phyloP scores from a whole-genome alignment of 2,113 vertebrate species.

The Hymenochirus boettgeri region DNA sequence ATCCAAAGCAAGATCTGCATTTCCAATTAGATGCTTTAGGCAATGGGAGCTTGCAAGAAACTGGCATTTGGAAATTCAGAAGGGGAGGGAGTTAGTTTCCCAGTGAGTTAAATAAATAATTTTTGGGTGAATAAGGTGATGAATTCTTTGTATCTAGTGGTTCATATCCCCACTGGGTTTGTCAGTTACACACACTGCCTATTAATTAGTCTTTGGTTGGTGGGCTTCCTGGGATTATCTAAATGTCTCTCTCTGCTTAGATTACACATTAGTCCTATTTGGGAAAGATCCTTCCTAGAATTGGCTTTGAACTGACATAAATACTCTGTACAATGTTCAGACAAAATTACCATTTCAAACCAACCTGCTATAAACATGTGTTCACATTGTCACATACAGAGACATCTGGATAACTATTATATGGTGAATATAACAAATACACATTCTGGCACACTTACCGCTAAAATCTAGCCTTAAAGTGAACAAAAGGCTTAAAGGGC shows the following conservation, averaged over 20 bases:
- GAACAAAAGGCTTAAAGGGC: too few species aligned
- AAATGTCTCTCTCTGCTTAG: not conserved
- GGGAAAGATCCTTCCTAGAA: too few species aligned
- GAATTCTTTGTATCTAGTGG: not conserved
- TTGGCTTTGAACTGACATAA: too few species aligned
- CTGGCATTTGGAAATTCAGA: constrained; percentile 18
- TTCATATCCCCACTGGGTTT: not conserved
- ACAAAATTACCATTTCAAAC: too few species aligned
- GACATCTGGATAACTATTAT: too few species aligned
- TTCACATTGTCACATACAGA: too few species aligned
- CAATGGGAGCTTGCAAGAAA: constrained; percentile 9
- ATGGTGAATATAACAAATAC: too few species aligned
- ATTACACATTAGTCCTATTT: too few species aligned
- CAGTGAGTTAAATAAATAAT: constrained; percentile 19
- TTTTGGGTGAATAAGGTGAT: constrained; percentile 1
- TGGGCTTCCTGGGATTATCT: constrained; percentile 4
- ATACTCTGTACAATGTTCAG: too few species aligned
- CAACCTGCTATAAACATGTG: too few species aligned
- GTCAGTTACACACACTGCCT: constrained; percentile 5
- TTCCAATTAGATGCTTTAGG: constrained; percentile 17
- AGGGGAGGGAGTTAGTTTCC: constrained; percentile 15
- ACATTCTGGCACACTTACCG: too few species aligned
- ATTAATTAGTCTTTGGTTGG: not conserved
- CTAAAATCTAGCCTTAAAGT: too few species aligned
- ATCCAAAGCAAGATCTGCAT: constrained; percentile 18